Percentiles rank a stretch among this genome's conserved stretches.
Conservation (phyloP, 2,888 invertebrate genomes). For the Frankliniella intonsa region DNA sequence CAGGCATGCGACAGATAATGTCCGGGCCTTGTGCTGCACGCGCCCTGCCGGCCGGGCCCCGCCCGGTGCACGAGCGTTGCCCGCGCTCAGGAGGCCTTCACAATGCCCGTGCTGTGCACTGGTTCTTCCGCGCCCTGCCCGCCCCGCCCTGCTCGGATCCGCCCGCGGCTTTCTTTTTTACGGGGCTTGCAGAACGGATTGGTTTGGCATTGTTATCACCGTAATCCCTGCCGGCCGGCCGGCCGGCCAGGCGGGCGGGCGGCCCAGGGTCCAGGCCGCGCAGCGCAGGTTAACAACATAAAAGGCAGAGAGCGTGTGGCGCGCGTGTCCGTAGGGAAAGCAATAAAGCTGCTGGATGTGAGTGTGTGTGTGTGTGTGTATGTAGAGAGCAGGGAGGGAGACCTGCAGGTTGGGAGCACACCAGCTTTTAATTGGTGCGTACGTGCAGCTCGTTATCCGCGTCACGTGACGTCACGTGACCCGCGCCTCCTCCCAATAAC, state of each 20-base stretch:
- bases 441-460: constrained; percentile 14
- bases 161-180: too few species aligned
- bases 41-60: too few species aligned
- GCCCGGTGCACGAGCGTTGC: too few species aligned
- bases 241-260: too few species aligned
- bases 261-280: not conserved
- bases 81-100: too few species aligned
- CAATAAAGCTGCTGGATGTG: not conserved
- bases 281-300: constrained; percentile 17
- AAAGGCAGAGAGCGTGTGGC: not conserved
- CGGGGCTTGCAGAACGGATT: too few species aligned
- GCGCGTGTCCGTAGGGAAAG: not conserved
- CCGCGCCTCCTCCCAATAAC: not conserved
- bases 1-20: too few species aligned
- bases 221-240: not conserved
- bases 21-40: too few species aligned
- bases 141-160: too few species aligned
- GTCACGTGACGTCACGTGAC: constrained; percentile 12
- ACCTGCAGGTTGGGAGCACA: not conserved
- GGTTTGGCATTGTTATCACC: not conserved
- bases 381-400: not conserved
- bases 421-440: constrained; percentile 17
- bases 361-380: constrained; percentile 6
- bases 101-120: too few species aligned
- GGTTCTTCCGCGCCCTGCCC: too few species aligned